phyloP scores from a whole-genome alignment of 2,888 invertebrate genomes.

The Pelosia muscerda region DNA sequence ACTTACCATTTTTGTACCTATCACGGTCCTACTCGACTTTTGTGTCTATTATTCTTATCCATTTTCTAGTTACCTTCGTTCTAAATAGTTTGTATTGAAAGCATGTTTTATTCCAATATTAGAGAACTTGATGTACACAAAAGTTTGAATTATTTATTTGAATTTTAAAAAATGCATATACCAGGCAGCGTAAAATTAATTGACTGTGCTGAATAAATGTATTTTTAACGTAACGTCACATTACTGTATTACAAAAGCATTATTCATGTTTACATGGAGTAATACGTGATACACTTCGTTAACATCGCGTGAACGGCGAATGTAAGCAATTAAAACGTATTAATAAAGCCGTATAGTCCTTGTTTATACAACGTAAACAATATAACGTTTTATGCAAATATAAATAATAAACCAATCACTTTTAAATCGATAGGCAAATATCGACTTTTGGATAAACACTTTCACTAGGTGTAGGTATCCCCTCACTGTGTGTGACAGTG shows the following conservation, averaged over 20 bases:
- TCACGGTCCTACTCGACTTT: neutral
- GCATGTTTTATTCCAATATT: no score
- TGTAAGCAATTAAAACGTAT: conserved; percentile 17
- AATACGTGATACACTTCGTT: conserved; percentile 15
- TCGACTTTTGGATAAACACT: conserved; percentile 8
- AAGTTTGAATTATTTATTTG: no score
- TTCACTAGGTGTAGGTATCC: conserved; percentile 3
- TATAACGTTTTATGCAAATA: conserved; percentile 14
- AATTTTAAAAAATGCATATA: no score
- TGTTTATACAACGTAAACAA: conserved; percentile 20
- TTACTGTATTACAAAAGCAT: neutral
- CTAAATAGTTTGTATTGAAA: no score
- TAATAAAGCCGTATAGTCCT: conserved; percentile 14
- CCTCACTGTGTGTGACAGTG: conserved; percentile 25
- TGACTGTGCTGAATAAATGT: neutral
- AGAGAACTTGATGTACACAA: no score
- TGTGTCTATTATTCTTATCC: no score
- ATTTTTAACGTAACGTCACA: neutral
- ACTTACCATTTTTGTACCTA: neutral
- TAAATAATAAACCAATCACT: conserved; percentile 13
- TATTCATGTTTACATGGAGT: conserved; percentile 1
- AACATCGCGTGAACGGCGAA: conserved; percentile 16
- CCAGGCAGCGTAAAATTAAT: no score
- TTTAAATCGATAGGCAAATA: conserved; percentile 18
- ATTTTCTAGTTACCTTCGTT: no score